Evolutionary conservation across 2,797 vertebrate genomes (phyloP), one percentile per base, ranked within the genome.

Genomic region (Lepilemur septentrionalis): DNA sequence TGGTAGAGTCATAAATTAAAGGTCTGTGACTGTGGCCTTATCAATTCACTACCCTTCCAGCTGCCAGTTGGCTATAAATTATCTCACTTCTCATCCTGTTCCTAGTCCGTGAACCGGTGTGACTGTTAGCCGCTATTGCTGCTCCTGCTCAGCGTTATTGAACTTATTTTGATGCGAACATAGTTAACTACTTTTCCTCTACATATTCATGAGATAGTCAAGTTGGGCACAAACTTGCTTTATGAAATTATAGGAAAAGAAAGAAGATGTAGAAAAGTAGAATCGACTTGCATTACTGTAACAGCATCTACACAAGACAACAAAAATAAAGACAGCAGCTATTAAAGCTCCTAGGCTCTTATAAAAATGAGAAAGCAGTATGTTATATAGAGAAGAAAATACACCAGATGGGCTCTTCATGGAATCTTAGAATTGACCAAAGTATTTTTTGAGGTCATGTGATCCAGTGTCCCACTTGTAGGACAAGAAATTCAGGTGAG

Each of bases 51-150:
- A 69, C 30, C 82, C 59, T 78, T 97, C 59, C 87, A 96, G 94
- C 89, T 96, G 89, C 89, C 69, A 78, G 89, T 95, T 96, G 92
- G 50, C 83, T 97, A 65, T 96, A 97, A 97, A 98, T 94, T 83
- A 95, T n/a, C 70, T 95, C 57, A 76, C 92, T 97, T 97, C 67
- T 84, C 73, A 61, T 61, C 5, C 84, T 48, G 12, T 87, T 95
- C 87, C 85, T 95, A 94, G 65, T 96, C 50, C 52, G 90, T 95
- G 89, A 97, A 94, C 93, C 84, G 78, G 13, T 92, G 69, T 93
- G 96, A 94, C 94, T 97, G 90, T 91, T 95, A 90, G 82, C 93
- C 92, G 97, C 73, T 82, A 13, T 73, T 95, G 87, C 92, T 95
- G 59, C 73, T 97, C 32, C 61, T 92, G 28, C 41, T 97, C 83